Evolutionary conservation across 2,797 vertebrate species (phyloP), one percentile per base, ranked within the genome.

Genomic region (Monodelphis domestica): DNA sequence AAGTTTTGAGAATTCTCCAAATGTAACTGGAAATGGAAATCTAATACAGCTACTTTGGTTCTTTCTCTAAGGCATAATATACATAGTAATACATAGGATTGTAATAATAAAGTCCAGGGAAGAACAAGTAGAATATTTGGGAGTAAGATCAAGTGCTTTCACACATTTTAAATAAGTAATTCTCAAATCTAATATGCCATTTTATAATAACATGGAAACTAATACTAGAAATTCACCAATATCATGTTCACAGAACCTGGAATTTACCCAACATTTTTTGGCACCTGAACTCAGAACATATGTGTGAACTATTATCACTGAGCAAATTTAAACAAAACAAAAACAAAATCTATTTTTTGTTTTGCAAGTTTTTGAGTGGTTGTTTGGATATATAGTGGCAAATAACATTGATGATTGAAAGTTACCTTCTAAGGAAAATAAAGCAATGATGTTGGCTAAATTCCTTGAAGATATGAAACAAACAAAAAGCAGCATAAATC

Each of bases 301-400:
- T 84, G 70, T 84, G 70, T 84, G 70, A 84, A 24, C 50, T 84
- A 84, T 78, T 2, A 78, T 84, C 3, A 84, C 14, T 14, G 9
- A 84, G 59, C n/a, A 70, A 70, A 70, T n/a, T n/a, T n/a, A 56
- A 56, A 29, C 9, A 9, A 29, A 56, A 56, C 4, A 6, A 45
- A 84, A 78, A 45, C 9, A 55, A 95, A 92, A 91, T 70, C n/a
- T 50, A 33, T 51, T 54, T 91, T 87, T 63, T 0, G 54, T 93
- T 91, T 95, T 91, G 59, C 38, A 89, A 95, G 52, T 10, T 33
- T 93, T 53, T 90, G 29, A 24, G 54, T 52, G 50, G 12, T 28
- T 95, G n/a, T 95, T 96, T 92, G 94, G 92, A 96, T 93, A 92
- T 54, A 17, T 12, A 53, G 54, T 89, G 59, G 90, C n/a, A 96